phyloP scores from a whole-genome alignment of 92 coral and sea anemone genomes.

The Actinernus sp. region DNA sequence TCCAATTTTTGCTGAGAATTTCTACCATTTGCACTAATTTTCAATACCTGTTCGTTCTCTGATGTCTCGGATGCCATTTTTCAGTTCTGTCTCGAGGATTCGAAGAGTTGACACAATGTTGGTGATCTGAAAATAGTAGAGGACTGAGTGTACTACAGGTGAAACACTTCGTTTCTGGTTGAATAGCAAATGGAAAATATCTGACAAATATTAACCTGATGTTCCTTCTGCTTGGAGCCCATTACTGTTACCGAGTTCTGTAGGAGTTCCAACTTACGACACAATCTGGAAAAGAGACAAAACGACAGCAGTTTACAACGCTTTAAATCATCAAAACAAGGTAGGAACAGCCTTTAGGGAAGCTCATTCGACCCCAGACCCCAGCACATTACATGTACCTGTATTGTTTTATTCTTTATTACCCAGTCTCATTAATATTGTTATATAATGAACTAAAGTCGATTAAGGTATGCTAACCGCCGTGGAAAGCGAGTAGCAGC shows the following conservation, averaged over 20 bases:
- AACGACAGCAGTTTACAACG: too few species aligned
- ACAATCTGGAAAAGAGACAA: constrained; percentile 25
- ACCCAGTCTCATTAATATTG: too few species aligned
- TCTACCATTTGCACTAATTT: too few species aligned
- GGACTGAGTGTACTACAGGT: neutral
- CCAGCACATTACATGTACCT: too few species aligned
- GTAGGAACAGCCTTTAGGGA: too few species aligned
- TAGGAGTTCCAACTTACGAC: constrained; percentile 51
- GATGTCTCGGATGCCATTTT: constrained; percentile 15
- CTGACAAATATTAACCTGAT: constrained; percentile 38
- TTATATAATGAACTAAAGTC: too few species aligned
- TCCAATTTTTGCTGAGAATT: too few species aligned
- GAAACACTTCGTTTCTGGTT: neutral
- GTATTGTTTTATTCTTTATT: too few species aligned
- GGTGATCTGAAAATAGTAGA: neutral
- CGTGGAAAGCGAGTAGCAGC: too few species aligned
- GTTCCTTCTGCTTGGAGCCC: constrained; percentile 77
- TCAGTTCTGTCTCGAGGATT: constrained; percentile 24
- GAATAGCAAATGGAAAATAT: neutral
- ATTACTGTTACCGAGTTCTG: constrained; percentile 76
- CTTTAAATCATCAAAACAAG: too few species aligned
- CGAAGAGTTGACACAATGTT: constrained; percentile 18
- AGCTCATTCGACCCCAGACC: too few species aligned
- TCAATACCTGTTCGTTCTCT: constrained; percentile 16
- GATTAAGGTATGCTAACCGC: too few species aligned